These are phyloP conservation scores for Aporophyla lueneburgensis DNA, from an alignment of 2,888 invertebrate genomes.

Conservation along the genomic window DNA sequence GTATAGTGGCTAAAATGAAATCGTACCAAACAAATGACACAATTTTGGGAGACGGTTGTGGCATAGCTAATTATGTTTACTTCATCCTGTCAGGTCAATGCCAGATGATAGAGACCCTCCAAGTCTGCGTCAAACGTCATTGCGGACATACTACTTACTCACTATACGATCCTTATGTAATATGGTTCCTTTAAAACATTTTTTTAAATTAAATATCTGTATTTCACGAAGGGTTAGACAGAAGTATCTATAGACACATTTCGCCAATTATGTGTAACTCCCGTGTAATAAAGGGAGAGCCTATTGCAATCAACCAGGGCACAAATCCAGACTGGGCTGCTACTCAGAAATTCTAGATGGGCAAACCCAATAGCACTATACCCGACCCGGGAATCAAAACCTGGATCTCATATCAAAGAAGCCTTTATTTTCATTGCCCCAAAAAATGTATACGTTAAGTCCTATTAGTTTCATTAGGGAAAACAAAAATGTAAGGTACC, in stretches of 20 bases:
- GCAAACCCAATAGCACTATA: not conserved
- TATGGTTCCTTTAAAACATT: conserved; percentile 54
- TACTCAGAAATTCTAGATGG: not conserved
- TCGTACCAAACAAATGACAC: conserved; percentile 90
- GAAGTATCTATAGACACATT: too few relatives aligned
- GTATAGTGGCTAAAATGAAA: conserved; percentile 92
- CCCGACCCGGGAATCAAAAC: not conserved
- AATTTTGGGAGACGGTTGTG: conserved; percentile 88
- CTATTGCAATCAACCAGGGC: not conserved
- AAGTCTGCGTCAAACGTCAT: conserved; percentile 77
- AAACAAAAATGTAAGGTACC: not conserved
- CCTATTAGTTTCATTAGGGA: not conserved
- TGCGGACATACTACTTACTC: conserved; percentile 82
- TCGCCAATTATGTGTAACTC: too few relatives aligned
- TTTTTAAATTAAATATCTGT: not conserved
- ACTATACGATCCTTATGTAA: conserved; percentile 87
- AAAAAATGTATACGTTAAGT: not conserved
- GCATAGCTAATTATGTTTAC: conserved; percentile 87
- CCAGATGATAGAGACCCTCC: conserved; percentile 91
- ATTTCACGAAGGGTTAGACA: not conserved
- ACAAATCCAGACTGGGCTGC: not conserved
- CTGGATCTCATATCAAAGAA: not conserved
- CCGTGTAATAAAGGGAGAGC: not conserved
- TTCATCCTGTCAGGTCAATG: conserved; percentile 91
- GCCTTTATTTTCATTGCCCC: not conserved